Evolutionary conservation across 1,140 invertebrate species (phyloP), one percentile per base, ranked within the genome.

Genomic region (Mesaphorura yosii): DNA sequence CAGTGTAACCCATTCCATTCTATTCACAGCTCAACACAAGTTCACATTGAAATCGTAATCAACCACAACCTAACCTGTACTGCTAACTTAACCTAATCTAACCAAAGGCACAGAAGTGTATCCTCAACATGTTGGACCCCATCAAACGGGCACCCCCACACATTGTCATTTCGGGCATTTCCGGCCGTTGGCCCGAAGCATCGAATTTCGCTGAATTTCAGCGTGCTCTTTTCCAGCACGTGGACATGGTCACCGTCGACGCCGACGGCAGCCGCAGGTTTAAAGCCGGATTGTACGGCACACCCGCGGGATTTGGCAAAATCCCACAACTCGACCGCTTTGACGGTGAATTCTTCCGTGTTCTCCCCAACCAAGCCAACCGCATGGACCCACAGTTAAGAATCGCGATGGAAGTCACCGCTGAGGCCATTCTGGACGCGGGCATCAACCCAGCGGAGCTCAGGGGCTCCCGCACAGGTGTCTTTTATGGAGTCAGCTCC

Each of bases 401-500:
- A 10, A 27, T 42, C 17, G 6, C 6, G 40, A n/a, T 42, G 6
- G 40, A 42, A 42, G 19, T 6, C 10, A 42, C 40, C 10, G 17
- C 7, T 42, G 40, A 42, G 40, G 40, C 40, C 19, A 42, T 42
- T 6, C 7, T 7, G 17, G 40, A 42, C 40, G 6, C 59, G 79
- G 77, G 76, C 41, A 62, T 75, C 4, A 76, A 78, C 64, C 77
- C 74, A 20, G 72, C 72, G 52, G 72, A 75, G 47, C 66, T 88
- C 4, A 73, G 75, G 47, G 83, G 80, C 26, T 78, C 76, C 2
- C 86, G 77, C 62, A 88, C 82, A 2, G 87, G 84, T 10, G 87
- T 91, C 3, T 87, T 84, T 64, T 75, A 88, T 44, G 87, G 86
- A 3, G 75, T 79, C 3, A 86, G n/a, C n/a, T n/a, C n/a, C n/a